Evolutionary conservation across 2,888 invertebrate species (phyloP).

Genomic region (Saturnia pavonia): DNA sequence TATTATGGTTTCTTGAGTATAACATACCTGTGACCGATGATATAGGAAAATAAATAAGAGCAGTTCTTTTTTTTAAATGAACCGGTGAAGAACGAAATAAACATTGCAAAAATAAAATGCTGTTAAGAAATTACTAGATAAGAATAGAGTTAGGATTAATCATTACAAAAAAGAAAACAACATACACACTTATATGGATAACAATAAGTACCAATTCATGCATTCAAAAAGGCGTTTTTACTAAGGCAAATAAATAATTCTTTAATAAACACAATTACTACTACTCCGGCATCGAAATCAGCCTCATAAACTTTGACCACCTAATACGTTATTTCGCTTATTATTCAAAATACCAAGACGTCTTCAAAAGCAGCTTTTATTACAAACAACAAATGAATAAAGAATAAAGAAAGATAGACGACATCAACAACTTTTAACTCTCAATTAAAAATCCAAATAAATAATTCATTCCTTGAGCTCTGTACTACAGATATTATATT

Average conservation of each 20-base stretch:
- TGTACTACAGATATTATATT: constrained; percentile 54
- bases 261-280: neutral
- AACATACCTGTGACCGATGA: neutral
- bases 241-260: neutral
- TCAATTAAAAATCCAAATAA: constrained; percentile 61
- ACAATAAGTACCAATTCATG: neutral
- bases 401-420: constrained; percentile 43
- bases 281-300: neutral
- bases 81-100: neutral
- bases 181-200: neutral
- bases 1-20: neutral
- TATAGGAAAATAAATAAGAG: neutral
- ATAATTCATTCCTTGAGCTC: constrained; percentile 58
- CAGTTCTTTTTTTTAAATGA: neutral
- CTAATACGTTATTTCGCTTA: constrained; percentile 23
- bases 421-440: constrained; percentile 46
- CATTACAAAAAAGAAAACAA: neutral
- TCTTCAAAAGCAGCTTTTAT: constrained; percentile 38
- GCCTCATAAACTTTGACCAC: constrained; percentile 6
- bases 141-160: neutral
- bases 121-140: neutral
- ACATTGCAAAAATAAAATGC: neutral
- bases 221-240: neutral
- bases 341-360: constrained; percentile 35
- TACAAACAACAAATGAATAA: constrained; percentile 44